These are phyloP conservation scores for Thymelicus sylvestris DNA, from an alignment of 2,888 invertebrate genomes.

Conservation along the genomic window DNA sequence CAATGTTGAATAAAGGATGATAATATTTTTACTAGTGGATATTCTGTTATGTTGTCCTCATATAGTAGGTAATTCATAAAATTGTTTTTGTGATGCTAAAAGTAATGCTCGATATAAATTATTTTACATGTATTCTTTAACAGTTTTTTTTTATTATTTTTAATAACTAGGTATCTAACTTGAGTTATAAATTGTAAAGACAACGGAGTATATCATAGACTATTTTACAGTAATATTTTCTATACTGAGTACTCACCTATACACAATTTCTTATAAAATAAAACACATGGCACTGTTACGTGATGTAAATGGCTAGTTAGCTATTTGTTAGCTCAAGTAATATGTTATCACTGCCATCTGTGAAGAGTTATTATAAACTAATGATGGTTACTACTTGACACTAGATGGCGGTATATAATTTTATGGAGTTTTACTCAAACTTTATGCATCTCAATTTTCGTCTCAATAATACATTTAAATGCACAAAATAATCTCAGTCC, in stretches of 20 bases:
- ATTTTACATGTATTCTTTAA: background rate
- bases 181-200: slow-evolving; percentile 37
- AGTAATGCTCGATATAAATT: too few relatives aligned
- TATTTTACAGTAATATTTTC: slow-evolving; percentile 32
- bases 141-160: background rate
- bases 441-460: slow-evolving; percentile 34
- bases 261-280: slow-evolving; percentile 40
- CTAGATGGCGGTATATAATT: slow-evolving; percentile 61
- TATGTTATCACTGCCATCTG: slow-evolving; percentile 44
- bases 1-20: slow-evolving; percentile 39
- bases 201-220: slow-evolving; percentile 7
- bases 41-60: background rate
- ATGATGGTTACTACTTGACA: slow-evolving; percentile 47
- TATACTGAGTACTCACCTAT: slow-evolving; percentile 38
- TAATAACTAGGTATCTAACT: background rate
- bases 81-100: background rate
- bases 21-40: background rate
- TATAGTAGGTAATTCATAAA: background rate
- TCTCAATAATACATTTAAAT: slow-evolving; percentile 60
- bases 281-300: slow-evolving; percentile 58
- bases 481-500: slow-evolving; percentile 80
- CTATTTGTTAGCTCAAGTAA: slow-evolving; percentile 28
- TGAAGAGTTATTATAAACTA: slow-evolving; percentile 20
- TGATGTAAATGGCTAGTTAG: slow-evolving; percentile 45
- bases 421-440: slow-evolving; percentile 45